Base-by-base conservation (phyloP, 1,140 invertebrate genomes). In the Pseudobourletiella spinata region DNA sequence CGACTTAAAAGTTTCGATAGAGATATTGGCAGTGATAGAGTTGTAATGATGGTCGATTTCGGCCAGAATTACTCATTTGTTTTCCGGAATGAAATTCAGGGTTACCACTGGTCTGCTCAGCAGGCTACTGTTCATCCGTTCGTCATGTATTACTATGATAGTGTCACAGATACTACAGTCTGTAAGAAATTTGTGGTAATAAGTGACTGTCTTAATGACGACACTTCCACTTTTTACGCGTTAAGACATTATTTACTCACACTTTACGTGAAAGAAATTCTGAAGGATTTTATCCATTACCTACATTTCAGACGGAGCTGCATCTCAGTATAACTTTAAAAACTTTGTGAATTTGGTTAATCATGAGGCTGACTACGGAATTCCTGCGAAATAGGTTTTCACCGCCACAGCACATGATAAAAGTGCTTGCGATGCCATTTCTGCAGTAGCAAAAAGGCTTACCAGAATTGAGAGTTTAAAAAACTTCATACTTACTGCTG, bases 371-470 rank as follows among this genome's bases (percentile, higher is more conserved):
- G 69, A 72, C 50, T 72, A 67, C 61, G 25, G 30, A 32, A 22
- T 72, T 4, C n/a, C 57, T 22, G 69, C 68, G 18, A 61, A 66
- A 55, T 72, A 69, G 68, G 18, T 62, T 25, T 69, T 72, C 50
- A 67, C 57, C 52, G 63, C 66, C n/a, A 71, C 67, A 1, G 26
- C 52, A 26, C 70, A 69, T 51, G 69, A 68, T 1, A 72, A 70
- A 59, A 29, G 66, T 20, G 39, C 59, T 20, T 70, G 70, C 56
- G 70, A 71, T 65, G 68, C 69, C 14, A 58, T 72, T n/a, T 63
- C 66, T 14, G 70, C 69, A 24, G 46, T 56, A 43, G 60, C 65
- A 1, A 67, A 71, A 43, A 39, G 32, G 32, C n/a, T 39, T 11
- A 39, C 32, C 8, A 8, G 32, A 39, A 39, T 39, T 11, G 32